Conservation (phyloP, 2,888 invertebrate genomes). For the Achlya flavicornis region DNA sequence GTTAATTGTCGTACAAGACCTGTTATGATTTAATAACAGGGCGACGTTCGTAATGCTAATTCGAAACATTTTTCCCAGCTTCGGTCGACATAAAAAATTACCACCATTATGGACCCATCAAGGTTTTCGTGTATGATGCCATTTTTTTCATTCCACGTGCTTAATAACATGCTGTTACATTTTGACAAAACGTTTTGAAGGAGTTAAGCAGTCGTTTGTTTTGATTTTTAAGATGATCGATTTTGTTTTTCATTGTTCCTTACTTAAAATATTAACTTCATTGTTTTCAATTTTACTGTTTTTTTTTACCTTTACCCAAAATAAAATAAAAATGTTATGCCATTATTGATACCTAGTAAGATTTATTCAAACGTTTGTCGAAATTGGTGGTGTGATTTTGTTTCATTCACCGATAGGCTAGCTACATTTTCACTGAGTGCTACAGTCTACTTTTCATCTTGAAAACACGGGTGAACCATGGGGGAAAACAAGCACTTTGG, state of each 20-base stretch:
- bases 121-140: constrained; percentile 46
- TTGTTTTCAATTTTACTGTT: too few species aligned
- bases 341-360: too few species aligned
- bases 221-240: constrained; percentile 17
- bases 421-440: too few species aligned
- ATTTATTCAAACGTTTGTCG: too few species aligned
- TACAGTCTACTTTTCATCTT: too few species aligned
- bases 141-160: constrained; percentile 41
- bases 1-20: constrained; percentile 59
- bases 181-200: constrained; percentile 61
- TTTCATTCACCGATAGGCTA: too few species aligned
- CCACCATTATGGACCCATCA: constrained; percentile 59
- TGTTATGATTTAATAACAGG: constrained; percentile 73
- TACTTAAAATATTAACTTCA: not conserved
- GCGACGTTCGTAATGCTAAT: constrained; percentile 63
- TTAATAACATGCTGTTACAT: constrained; percentile 58
- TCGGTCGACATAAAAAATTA: constrained; percentile 50
- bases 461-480: too few species aligned
- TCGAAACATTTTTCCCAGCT: constrained; percentile 47
- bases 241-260: not conserved
- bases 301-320: too few species aligned
- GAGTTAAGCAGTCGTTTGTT: constrained; percentile 49
- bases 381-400: too few species aligned
- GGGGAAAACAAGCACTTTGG: too few species aligned
- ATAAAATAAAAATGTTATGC: too few species aligned